Base-by-base conservation (phyloP, 2,888 invertebrate genomes). In the Agrotis ipsilon region DNA sequence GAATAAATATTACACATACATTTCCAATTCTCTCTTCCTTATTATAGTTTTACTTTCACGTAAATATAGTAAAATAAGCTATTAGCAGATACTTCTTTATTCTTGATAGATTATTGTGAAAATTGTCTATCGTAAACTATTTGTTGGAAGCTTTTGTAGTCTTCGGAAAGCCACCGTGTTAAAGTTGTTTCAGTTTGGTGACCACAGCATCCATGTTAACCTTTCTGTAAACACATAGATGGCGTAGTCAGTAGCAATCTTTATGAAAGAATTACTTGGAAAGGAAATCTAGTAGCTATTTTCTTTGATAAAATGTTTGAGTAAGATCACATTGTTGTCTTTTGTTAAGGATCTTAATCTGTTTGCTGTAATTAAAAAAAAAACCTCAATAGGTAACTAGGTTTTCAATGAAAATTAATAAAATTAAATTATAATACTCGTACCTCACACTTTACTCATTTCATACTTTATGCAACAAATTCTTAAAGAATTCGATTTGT, bases 181-280 rank as follows among this genome's bases (percentile, higher is more conserved):
- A 14, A n/a, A 46, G 43, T 0, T 0, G 16, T 58, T 64, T 61
- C 46, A 52, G 65, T 51, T 11, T 16, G 32, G 49, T 61, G 51
- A 55, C 32, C 46, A 9, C 59, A 39, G 59, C 59, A 24, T 55
- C 19, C 54, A 13, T 54, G n/a, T 9, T 79, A 69, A 67, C 49
- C 63, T 73, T 54, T 16, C 21, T 59, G 27, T 49, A 59, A 58
- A 16, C 18, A 14, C 39, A 75, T 55, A 82, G 82, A 82, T 82
- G 83, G 82, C 83, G 82, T 68, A 64, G 43, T 19, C 1, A 7
- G 73, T 69, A 52, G 18, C 49, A 32, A 43, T 24, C 21, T 71
- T 46, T 39, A n/a, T 51, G 9, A 46, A 57, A 19, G 9, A 48
- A 32, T 5, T 4, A 11, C 1, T 6, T 18, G n/a, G 1, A 1